These are phyloP conservation scores for Eurosta solidaginis DNA, from an alignment of 1,140 invertebrate species.

Conservation along the genomic window DNA sequence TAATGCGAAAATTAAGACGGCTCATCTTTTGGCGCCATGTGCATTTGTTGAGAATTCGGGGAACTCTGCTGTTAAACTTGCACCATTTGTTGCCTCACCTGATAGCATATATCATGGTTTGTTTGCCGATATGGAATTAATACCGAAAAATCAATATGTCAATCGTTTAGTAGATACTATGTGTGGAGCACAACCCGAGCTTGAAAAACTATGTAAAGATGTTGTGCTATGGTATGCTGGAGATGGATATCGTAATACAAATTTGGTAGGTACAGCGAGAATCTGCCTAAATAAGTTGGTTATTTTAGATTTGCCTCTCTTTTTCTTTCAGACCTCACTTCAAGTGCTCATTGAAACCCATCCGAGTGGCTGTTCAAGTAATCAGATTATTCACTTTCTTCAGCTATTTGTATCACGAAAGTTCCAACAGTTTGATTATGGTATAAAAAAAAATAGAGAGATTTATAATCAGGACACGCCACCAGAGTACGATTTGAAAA, in stretches of 20 bases:
- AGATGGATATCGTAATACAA: constrained; percentile 41
- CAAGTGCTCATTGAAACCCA: constrained; percentile 48
- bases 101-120: constrained; percentile 41
- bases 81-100: constrained; percentile 34
- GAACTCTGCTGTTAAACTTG: not conserved
- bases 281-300: not conserved
- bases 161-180: constrained; percentile 49
- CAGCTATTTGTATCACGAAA: constrained; percentile 41
- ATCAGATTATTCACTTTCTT: constrained; percentile 43
- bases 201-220: constrained; percentile 37
- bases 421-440: constrained; percentile 48
- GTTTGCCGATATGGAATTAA: constrained; percentile 53
- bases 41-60: constrained; percentile 58
- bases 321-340: constrained; percentile 40
- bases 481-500: constrained; percentile 65
- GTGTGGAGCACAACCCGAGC: constrained; percentile 58
- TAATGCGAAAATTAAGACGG: constrained; percentile 63
- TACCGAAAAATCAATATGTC: constrained; percentile 45
- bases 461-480: constrained; percentile 61
- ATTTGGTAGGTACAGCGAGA: not conserved
- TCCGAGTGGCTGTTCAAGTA: constrained; percentile 54
- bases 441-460: constrained; percentile 57
- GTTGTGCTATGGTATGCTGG: constrained; percentile 53
- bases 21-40: constrained; percentile 66
- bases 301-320: not conserved